Evolutionary conservation across 2,888 invertebrate genomes (phyloP), one percentile per base, ranked within the genome.

Genomic region (Gastrophysa polygoni): DNA sequence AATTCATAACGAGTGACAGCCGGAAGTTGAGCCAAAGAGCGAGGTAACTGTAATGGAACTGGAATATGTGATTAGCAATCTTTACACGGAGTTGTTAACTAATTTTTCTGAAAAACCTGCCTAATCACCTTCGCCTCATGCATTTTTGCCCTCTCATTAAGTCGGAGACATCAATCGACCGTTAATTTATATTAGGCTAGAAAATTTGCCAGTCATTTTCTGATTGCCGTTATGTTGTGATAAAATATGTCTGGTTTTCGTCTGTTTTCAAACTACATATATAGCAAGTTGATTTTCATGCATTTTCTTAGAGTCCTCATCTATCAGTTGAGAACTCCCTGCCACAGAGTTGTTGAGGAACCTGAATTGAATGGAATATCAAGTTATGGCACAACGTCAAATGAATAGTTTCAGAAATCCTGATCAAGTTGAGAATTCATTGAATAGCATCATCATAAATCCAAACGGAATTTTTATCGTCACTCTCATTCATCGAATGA

Each of bases 61-160:
- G 69, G 69, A 71, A 70, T 74, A 71, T 66, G 59, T 70, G 75
- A 77, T 77, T 76, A 77, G 75, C 74, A 74, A 74, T 73, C 74
- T 74, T 68, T 69, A 75, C 71, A 71, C 64, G 71, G 59, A 71
- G 66, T 68, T 72, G 71, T 71, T 72, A 68, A 66, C 66, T 64
- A 61, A 58, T 67, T 67, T 65, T 68, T 68, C 67, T 62, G 59
- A 72, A 71, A 77, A 74, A 74, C 60, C 67, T 74, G 77, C 77
- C 68, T 62, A 69, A 72, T 78, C 78, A 78, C 77, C 70, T 66
- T 66, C 59, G 63, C 56, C 68, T 73, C 74, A 75, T 78, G 75
- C 74, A 76, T 78, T 77, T 77, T 71, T 75, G 71, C 67, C 68
- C 68, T 67, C 72, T 75, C 70, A 75, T 76, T 75, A 77, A 63